phyloP scores from a whole-genome alignment of 2,113 vertebrate genomes.

The Malurus melanocephalus region DNA sequence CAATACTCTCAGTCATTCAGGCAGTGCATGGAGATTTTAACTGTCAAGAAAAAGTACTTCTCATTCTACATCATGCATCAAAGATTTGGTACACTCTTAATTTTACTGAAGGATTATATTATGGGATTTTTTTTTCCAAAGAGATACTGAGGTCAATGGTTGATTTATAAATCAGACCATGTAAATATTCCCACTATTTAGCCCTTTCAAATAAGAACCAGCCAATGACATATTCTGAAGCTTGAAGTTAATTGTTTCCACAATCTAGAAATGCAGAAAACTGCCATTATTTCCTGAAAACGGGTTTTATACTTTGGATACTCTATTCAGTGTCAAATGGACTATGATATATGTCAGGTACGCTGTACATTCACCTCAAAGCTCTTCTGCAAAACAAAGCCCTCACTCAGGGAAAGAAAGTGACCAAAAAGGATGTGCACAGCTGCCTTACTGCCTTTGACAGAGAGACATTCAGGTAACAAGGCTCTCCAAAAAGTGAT shows the following conservation, averaged over 20 bases:
- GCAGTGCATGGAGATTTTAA: background rate
- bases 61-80: background rate
- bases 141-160: background rate
- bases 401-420: background rate
- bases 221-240: background rate
- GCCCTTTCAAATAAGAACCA: background rate
- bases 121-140: background rate
- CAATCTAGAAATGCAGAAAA: background rate
- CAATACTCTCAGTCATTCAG: background rate
- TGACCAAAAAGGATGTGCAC: background rate
- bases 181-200: background rate
- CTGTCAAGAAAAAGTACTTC: background rate
- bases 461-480: background rate
- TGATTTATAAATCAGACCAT: background rate
- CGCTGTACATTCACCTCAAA: fast-evolving
- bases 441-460: background rate
- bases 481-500: background rate
- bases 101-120: background rate
- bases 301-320: background rate
- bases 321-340: background rate
- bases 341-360: background rate
- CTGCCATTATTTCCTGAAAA: background rate
- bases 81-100: background rate
- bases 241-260: background rate
- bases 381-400: background rate